Conservation (phyloP, 2,113 vertebrate species). For the Suncus etruscus region DNA sequence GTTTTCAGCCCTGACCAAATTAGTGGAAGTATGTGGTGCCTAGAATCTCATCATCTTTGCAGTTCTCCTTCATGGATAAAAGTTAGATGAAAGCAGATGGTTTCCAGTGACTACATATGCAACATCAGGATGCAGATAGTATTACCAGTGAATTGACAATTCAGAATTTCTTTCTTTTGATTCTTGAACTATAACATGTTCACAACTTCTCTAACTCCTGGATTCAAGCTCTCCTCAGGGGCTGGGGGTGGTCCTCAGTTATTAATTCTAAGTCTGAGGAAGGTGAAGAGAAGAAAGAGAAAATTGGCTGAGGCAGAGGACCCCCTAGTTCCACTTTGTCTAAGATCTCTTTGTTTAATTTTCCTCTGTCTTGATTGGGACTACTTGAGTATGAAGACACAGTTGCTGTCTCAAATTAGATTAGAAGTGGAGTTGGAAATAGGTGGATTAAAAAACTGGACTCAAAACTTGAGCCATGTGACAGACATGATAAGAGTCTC, state of each 20-base stretch:
- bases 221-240: background rate
- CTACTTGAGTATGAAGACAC: background rate
- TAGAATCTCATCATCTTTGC: too few relatives aligned
- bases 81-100: too few relatives aligned
- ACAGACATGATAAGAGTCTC: background rate
- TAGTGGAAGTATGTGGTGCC: background rate
- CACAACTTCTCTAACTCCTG: background rate
- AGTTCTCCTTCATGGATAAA: too few relatives aligned
- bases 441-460: background rate
- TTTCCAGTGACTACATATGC: too few relatives aligned
- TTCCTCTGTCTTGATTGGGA: background rate
- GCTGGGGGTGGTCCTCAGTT: background rate
- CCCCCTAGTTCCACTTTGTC: background rate
- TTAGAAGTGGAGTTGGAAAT: background rate
- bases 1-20: background rate
- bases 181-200: background rate
- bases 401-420: background rate
- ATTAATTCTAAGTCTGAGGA: too few relatives aligned
- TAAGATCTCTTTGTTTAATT: constrained; percentile 34
- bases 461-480: background rate
- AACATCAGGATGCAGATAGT: background rate
- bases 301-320: background rate
- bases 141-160: background rate
- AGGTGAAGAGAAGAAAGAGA: background rate
- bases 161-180: background rate